These are phyloP conservation scores for Antheraea mylitta DNA, from an alignment of 1,140 invertebrate genomes.

Conservation along the genomic window DNA sequence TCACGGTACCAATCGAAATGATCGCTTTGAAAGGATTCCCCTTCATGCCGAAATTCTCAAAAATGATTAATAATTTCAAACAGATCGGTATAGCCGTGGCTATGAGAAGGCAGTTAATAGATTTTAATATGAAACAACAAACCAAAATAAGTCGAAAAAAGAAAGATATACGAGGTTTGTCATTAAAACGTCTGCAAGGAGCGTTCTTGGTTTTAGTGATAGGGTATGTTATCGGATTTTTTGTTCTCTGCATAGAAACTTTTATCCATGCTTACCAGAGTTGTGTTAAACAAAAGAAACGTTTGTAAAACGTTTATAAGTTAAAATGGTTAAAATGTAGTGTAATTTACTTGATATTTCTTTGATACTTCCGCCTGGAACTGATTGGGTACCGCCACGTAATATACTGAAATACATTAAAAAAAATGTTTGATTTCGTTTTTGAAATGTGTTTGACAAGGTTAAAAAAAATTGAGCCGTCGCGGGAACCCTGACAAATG, in stretches of 20 bases:
- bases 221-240: not conserved
- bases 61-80: constrained; percentile 37
- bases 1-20: constrained; percentile 76
- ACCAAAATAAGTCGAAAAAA: not conserved
- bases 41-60: constrained; percentile 68
- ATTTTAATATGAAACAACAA: not conserved
- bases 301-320: not conserved
- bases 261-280: not conserved
- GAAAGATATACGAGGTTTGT: not conserved
- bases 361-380: too few relatives aligned
- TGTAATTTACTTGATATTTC: too few relatives aligned
- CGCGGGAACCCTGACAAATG: too few relatives aligned
- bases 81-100: not conserved
- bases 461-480: too few relatives aligned
- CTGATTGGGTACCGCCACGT: too few relatives aligned
- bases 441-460: too few relatives aligned
- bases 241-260: not conserved
- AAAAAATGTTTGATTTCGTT: too few relatives aligned
- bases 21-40: constrained; percentile 76
- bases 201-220: not conserved
- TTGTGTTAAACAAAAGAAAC: not conserved
- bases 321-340: too few relatives aligned
- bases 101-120: not conserved
- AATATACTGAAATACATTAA: too few relatives aligned
- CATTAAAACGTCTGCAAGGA: not conserved